Percentiles rank a stretch among this genome's conserved stretches.
These are phyloP conservation scores for Ormyrus nitidulus DNA, from an alignment of 2,888 invertebrate species.

Conservation along the genomic window DNA sequence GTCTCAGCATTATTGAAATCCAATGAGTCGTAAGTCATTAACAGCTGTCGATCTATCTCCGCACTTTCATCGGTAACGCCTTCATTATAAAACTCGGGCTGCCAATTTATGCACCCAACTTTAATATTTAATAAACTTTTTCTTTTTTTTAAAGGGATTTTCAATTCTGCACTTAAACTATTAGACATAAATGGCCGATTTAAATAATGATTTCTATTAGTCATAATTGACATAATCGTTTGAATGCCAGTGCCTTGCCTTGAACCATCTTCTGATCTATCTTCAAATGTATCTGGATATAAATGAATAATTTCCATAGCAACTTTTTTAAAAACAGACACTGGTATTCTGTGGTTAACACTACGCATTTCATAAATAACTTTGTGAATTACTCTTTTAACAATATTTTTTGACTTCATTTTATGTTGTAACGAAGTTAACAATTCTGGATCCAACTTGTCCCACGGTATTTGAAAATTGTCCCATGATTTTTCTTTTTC, in stretches of 20 bases:
- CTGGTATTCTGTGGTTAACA: background rate
- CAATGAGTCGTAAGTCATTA: too few species aligned
- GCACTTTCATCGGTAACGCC: constrained; percentile 2
- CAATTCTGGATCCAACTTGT: background rate
- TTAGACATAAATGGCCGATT: background rate
- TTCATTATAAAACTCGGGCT: constrained; percentile 6
- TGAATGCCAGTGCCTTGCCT: constrained; percentile 10
- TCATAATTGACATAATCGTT: constrained; percentile 8
- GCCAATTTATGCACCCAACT: background rate
- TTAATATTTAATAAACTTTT: background rate
- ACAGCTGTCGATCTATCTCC: background rate
- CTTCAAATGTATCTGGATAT: constrained; percentile 15
- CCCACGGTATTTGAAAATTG: background rate
- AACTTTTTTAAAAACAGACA: background rate
- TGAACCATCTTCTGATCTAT: constrained; percentile 15
- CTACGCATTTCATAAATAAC: background rate
- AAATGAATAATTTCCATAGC: background rate
- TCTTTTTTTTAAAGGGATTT: constrained; percentile 1
- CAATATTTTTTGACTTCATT: background rate
- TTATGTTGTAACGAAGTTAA: background rate
- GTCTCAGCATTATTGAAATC: too few species aligned
- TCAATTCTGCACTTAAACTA: background rate
- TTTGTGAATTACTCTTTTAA: constrained; percentile 2
- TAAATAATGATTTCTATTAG: constrained; percentile 12
- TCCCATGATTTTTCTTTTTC: background rate